Conservation (phyloP, 2,797 vertebrate species). For the Busarellus nigricollis region DNA sequence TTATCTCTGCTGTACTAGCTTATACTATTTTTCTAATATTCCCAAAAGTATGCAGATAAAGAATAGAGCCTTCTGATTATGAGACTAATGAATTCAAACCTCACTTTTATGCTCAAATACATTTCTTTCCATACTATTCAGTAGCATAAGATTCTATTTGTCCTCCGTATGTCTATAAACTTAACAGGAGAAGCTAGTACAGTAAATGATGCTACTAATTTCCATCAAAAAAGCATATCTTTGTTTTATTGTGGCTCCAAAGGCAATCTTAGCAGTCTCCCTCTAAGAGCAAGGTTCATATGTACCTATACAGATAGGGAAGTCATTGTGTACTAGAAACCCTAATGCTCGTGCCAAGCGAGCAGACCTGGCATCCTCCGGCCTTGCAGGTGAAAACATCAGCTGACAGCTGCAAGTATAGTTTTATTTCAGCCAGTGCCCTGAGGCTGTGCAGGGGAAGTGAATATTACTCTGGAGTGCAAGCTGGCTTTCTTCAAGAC, state of each 20-base stretch:
- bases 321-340: neutral
- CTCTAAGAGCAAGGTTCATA: neutral
- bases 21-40: neutral
- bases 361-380: neutral
- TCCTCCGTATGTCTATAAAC: neutral
- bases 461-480: neutral
- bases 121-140: neutral
- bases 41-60: neutral
- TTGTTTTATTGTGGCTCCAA: neutral
- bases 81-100: neutral
- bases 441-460: neutral
- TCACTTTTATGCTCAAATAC: neutral
- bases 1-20: neutral
- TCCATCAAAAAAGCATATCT: neutral
- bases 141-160: neutral
- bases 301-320: neutral
- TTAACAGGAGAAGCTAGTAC: neutral
- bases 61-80: neutral
- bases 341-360: accelerated
- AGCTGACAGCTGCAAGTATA: neutral
- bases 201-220: neutral
- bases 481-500: neutral
- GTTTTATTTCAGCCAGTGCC: neutral
- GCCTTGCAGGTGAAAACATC: neutral
- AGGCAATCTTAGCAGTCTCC: neutral